Conservation (phyloP, 2,113 vertebrate species). For the Aythya baeri region DNA sequence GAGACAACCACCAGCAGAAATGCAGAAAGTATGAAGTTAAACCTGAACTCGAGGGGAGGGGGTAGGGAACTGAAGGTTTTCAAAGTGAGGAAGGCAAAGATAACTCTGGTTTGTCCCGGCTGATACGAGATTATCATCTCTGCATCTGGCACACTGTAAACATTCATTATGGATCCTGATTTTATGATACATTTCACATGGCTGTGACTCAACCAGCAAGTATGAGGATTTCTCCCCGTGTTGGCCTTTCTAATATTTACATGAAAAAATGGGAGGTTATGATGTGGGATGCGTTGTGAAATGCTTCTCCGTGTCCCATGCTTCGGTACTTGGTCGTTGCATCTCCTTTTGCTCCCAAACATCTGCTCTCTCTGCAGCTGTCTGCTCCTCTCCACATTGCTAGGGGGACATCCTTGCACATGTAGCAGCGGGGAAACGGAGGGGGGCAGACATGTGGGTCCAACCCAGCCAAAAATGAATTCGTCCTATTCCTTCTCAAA, state of each 20-base stretch:
- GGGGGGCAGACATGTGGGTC: neutral
- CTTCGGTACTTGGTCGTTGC: slow-evolving; percentile 14
- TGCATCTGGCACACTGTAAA: slow-evolving; percentile 37
- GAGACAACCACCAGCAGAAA: neutral
- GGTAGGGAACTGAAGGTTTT: neutral
- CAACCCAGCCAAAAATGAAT: neutral
- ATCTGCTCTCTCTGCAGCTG: slow-evolving; percentile 35
- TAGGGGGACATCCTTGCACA: neutral
- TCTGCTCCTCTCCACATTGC: neutral
- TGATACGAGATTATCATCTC: slow-evolving; percentile 28
- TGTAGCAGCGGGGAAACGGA: neutral
- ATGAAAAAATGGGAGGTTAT: slow-evolving; percentile 19
- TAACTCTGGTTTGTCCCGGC: neutral
- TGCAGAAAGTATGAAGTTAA: slow-evolving; percentile 52
- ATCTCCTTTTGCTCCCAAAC: slow-evolving; percentile 34
- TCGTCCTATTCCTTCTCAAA: neutral
- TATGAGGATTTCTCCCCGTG: slow-evolving; percentile 23
- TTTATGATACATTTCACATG: slow-evolving; percentile 39
- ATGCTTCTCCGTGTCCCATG: neutral
- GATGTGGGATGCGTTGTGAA: slow-evolving; percentile 21
- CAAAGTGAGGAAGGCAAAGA: neutral
- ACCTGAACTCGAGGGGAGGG: neutral
- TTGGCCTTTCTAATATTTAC: slow-evolving; percentile 53
- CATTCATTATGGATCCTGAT: slow-evolving; percentile 23
- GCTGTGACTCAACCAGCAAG: slow-evolving; percentile 27